Evolutionary conservation across 2,113 vertebrate genomes (phyloP), one percentile per base, ranked within the genome.

Genomic region (Melospiza melodia): DNA sequence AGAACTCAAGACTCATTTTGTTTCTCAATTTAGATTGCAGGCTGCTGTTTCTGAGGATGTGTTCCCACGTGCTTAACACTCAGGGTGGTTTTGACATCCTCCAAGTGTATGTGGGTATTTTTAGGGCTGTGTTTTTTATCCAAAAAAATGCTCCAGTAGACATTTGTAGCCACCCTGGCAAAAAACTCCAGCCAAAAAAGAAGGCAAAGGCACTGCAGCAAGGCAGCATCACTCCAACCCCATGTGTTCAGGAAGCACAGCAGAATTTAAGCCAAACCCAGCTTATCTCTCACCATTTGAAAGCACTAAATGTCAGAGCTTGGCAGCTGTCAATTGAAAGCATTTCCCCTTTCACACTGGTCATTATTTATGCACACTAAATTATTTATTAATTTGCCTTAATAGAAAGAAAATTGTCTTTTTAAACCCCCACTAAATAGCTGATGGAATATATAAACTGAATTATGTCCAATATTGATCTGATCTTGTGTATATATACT

Each of bases 391-490:
- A 80, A 83, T 75, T 78, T 66, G 21, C 37, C 54, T 61, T 81
- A 88, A 93, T 49, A 51, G 65, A 83, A 92, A 80, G 31, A 30
- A 77, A 84, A 85, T 35, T 17, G 11, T 74, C 76, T 37, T 59
- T 63, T 95, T 86, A 83, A 90, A 49, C 48, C 16, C 18, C 43
- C 41, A 20, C 76, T 88, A 63, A 81, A 68, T 65, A 73, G 14
- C 69, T 89, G 68, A 54, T 24, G 39, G 44, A 48, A 55, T 61
- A 30, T 44, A 58, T 69, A 18, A 55, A 75, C 43, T 78, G 46
- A 96, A 55, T 94, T 83, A 81, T 88, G 33, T 21, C 43, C 35
- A 5, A 19, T 94, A 92, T 91, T 84, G 90, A 94, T 93, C 93
- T 77, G n/a, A 71, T 88, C 65, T 87, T 87, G 39, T 93, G 88